Conservation (phyloP, 2,113 vertebrate species). For the human region GRCh38 chr3:108893001-108893500, state of each 20-base stretch:
- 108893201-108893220: neutral
- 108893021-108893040: neutral
- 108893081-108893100: neutral
- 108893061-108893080: neutral
- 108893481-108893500: neutral
- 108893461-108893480: neutral
- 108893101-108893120: neutral
- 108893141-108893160: neutral
- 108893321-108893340: neutral
- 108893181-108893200: neutral
- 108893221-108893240: neutral
- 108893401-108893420: neutral
- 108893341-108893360: neutral
- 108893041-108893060: neutral
- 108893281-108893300: neutral
- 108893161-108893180: neutral
- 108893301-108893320: neutral
- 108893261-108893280: neutral
- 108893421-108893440: neutral
- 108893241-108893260: neutral
- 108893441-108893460: neutral
- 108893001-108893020: neutral
- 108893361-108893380: neutral
- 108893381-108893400: neutral
- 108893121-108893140: neutral